A percentile compares a stretch with the other conserved stretches of the same genome.
phyloP scores from a whole-genome alignment of 2,113 vertebrate genomes.

The Gadus macrocephalus region DNA sequence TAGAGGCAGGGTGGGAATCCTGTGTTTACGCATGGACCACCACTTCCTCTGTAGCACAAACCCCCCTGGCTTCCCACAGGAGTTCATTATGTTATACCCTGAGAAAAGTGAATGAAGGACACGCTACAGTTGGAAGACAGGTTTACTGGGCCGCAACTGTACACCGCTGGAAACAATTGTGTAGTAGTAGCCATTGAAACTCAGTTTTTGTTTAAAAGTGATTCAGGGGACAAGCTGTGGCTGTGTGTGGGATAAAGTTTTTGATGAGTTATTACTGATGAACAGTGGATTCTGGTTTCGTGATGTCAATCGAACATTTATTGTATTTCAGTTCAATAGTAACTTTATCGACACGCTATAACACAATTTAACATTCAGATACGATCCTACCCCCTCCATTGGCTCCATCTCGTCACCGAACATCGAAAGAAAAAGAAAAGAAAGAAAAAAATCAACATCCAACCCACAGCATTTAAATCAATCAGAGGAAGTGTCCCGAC shows the following conservation, averaged over 20 bases:
- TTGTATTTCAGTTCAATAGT: too few relatives aligned
- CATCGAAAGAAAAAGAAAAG: constrained; percentile 16
- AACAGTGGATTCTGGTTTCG: too few relatives aligned
- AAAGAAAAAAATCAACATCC: constrained; percentile 14
- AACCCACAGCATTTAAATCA: constrained; percentile 26
- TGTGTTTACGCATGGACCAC: constrained; percentile 37
- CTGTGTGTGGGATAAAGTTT: too few relatives aligned
- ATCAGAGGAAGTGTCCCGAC: constrained; percentile 39
- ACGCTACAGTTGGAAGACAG: not conserved
- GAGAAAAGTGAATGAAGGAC: constrained; percentile 1
- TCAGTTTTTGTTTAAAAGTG: too few relatives aligned
- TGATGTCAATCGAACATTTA: too few relatives aligned
- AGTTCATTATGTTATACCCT: constrained; percentile 28
- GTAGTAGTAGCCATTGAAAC: not conserved
- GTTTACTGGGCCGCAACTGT: constrained; percentile 1
- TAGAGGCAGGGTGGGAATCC: constrained; percentile 38
- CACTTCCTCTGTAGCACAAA: constrained; percentile 43
- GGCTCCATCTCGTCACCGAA: not conserved
- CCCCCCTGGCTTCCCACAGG: constrained; percentile 17
- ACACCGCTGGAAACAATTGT: not conserved
- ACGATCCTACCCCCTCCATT: constrained; percentile 2
- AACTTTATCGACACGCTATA: too few relatives aligned
- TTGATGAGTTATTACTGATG: too few relatives aligned
- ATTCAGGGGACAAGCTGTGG: too few relatives aligned
- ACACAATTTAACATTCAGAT: too few relatives aligned